phyloP scores from a whole-genome alignment of 2,797 vertebrate genomes.

The Chelidonichthys spinosus region DNA sequence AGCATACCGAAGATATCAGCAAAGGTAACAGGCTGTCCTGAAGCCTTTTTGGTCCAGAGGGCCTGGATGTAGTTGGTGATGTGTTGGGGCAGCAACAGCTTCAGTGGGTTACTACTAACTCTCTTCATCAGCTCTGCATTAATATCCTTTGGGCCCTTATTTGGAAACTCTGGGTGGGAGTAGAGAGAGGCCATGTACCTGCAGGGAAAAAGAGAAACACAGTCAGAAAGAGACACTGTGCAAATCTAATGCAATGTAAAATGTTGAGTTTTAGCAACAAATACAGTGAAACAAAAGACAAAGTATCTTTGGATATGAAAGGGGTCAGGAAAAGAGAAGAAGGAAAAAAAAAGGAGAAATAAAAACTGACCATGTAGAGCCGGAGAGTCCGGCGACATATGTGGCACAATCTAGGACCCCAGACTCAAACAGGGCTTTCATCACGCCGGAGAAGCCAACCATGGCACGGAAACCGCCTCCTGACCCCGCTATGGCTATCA shows the following conservation, averaged over 20 bases:
- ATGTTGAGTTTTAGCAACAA: background rate
- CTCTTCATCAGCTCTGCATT: slow-evolving; percentile 93
- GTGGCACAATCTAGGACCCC: slow-evolving; percentile 95
- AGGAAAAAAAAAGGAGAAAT: background rate
- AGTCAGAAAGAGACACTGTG: background rate
- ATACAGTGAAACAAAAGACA: background rate
- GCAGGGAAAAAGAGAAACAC: slow-evolving; percentile 11
- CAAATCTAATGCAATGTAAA: background rate
- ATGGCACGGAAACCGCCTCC: slow-evolving; percentile 98
- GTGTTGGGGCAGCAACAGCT: slow-evolving; percentile 93
- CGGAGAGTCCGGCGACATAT: slow-evolving; percentile 95
- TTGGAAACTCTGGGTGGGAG: slow-evolving; percentile 94
- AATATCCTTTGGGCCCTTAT: slow-evolving; percentile 92
- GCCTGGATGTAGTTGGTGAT: slow-evolving; percentile 94
- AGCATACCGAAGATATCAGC: slow-evolving; percentile 98
- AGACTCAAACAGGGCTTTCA: slow-evolving; percentile 96
- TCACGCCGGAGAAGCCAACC: slow-evolving; percentile 96
- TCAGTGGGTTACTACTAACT: slow-evolving; percentile 93
- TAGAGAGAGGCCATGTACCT: slow-evolving; percentile 98
- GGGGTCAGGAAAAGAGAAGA: background rate
- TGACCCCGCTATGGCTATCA: slow-evolving; percentile 94
- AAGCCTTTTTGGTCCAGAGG: slow-evolving; percentile 95
- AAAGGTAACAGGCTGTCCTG: slow-evolving; percentile 97
- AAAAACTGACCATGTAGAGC: slow-evolving; percentile 92
- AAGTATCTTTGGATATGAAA: background rate